phyloP scores from a whole-genome alignment of 2,888 invertebrate genomes.

The Atrina japonica region DNA sequence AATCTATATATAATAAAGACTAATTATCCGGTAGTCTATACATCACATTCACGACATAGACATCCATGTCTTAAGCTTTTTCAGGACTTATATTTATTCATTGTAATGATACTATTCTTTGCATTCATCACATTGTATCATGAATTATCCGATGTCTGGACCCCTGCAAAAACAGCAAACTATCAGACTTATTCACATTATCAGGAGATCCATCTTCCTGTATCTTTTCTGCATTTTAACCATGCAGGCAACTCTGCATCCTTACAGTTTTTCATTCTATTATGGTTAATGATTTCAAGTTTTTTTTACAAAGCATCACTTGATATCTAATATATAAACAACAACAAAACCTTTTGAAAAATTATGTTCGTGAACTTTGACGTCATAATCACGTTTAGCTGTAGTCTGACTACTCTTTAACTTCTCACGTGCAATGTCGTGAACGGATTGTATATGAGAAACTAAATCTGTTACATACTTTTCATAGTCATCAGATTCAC shows the following conservation, averaged over 20 bases:
- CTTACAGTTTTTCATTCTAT: constrained; percentile 14
- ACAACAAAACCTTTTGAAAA: constrained; percentile 18
- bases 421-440: constrained; percentile 28
- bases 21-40: not conserved
- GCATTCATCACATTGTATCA: constrained; percentile 21
- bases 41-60: not conserved
- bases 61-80: not conserved
- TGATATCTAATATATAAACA: constrained; percentile 17
- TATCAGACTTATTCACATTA: not conserved
- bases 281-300: constrained; percentile 7
- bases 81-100: not conserved
- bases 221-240: not conserved
- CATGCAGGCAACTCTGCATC: constrained; percentile 10
- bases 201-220: not conserved
- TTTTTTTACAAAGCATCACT: not conserved
- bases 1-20: no score
- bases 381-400: constrained; percentile 38
- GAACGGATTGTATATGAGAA: constrained; percentile 19
- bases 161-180: constrained; percentile 11
- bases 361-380: not conserved
- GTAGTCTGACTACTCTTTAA: constrained; percentile 10
- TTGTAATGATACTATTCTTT: constrained; percentile 2
- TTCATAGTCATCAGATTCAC: not conserved
- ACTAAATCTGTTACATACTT: constrained; percentile 18
- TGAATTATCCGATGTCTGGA: constrained; percentile 11